phyloP scores from a whole-genome alignment of 2,888 invertebrate genomes.

The Pristionchus entomophagus region DNA sequence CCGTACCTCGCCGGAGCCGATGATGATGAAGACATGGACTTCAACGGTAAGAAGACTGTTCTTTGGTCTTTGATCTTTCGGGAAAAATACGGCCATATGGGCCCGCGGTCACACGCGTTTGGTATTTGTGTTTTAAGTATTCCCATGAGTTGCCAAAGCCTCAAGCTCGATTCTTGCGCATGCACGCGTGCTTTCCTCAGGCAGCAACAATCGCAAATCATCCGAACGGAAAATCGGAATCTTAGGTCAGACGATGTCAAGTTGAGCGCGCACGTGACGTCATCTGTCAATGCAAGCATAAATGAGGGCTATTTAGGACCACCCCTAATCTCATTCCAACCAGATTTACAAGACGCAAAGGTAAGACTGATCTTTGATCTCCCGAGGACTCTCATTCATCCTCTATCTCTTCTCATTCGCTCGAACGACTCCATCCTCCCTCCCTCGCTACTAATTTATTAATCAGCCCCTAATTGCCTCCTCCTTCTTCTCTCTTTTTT shows the following conservation, averaged over 20 bases:
- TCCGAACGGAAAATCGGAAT: not conserved
- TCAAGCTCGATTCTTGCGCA: conserved; percentile 1
- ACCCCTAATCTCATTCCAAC: no score
- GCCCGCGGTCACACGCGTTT: not conserved
- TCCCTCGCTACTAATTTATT: conserved; percentile 18
- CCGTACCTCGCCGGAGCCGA: conserved; percentile 58
- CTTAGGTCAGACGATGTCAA: not conserved
- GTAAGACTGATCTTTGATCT: not conserved
- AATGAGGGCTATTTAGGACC: no score
- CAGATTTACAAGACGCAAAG: no score
- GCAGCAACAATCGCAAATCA: not conserved
- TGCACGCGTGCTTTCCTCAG: not conserved
- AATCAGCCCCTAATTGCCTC: not conserved
- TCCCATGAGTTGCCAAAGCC: not conserved
- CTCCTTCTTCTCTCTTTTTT: not conserved
- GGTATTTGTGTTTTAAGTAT: no score
- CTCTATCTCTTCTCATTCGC: not conserved
- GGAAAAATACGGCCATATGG: not conserved
- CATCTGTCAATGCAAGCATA: no score
- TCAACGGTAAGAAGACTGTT: conserved; percentile 7
- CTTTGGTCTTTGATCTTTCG: not conserved
- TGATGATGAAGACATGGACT: conserved; percentile 59
- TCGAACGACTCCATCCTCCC: conserved; percentile 11
- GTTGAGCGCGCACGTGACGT: no score
- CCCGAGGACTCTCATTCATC: not conserved